A percentile compares a stretch with the other conserved stretches of the same genome.
These are phyloP conservation scores for Caenorhabditis latens DNA, from an alignment of 1,140 invertebrate genomes.

Conservation along the genomic window DNA sequence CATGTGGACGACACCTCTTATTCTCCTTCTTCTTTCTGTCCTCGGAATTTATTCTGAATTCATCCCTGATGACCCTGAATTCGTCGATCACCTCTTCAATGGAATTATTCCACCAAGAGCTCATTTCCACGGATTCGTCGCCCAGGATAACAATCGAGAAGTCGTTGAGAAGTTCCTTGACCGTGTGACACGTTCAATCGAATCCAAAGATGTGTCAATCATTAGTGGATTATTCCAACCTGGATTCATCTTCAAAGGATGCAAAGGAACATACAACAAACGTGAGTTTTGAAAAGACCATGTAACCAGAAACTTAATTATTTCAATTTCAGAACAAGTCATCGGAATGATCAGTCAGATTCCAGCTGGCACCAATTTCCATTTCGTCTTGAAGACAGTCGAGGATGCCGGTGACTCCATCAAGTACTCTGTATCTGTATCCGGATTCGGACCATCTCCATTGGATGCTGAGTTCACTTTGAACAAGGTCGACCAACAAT, in stretches of 20 bases:
- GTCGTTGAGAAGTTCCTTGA: conserved; percentile 2
- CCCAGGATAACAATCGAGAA: neutral
- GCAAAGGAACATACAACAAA: neutral
- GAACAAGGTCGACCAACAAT: neutral
- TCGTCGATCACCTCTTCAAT: no score
- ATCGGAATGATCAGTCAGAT: neutral
- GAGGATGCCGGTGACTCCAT: neutral
- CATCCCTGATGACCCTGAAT: no score
- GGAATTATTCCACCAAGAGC: no score
- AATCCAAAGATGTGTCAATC: neutral
- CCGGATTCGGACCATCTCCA: neutral
- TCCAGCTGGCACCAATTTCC: neutral
- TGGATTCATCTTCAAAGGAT: neutral
- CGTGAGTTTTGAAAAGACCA: neutral
- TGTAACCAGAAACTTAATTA: neutral
- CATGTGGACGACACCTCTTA: no score
- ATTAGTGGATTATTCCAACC: neutral
- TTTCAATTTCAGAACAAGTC: neutral
- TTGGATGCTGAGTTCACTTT: neutral
- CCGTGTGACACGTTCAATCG: neutral
- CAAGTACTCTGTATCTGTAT: neutral
- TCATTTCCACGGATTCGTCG: neutral
- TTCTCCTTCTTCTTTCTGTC: no score
- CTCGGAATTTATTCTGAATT: no score
- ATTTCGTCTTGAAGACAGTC: neutral